A percentile compares a stretch with the other conserved stretches of the same genome.
Conservation (phyloP, 2,888 invertebrate genomes). For the Hydriomena furcata region DNA sequence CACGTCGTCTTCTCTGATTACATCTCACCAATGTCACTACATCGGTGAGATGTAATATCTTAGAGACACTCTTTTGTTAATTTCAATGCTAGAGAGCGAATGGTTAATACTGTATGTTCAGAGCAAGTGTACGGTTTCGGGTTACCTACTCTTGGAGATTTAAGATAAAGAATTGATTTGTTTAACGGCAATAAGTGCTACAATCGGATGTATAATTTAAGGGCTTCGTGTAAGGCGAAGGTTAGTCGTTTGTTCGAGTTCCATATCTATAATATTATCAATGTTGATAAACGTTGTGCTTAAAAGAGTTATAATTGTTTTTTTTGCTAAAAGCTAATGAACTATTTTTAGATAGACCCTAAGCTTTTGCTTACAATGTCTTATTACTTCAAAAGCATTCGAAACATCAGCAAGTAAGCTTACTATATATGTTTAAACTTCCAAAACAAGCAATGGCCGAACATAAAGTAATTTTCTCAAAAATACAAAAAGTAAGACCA, state of each 20-base stretch:
- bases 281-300: not conserved
- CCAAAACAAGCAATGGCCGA: conserved; percentile 57
- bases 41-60: conserved; percentile 83
- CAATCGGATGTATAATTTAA: conserved; percentile 70
- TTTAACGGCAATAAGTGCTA: conserved; percentile 77
- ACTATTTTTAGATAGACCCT: too few relatives aligned
- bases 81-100: conserved; percentile 78
- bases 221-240: conserved; percentile 53
- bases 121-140: conserved; percentile 80
- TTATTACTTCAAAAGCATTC: conserved; percentile 10
- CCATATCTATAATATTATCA: conserved; percentile 13
- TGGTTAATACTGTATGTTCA: conserved; percentile 76
- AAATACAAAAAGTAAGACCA: conserved; percentile 69
- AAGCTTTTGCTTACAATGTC: too few relatives aligned
- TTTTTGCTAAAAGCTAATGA: too few relatives aligned
- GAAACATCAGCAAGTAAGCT: not conserved
- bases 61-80: conserved; percentile 80
- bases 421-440: too few relatives aligned
- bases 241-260: conserved; percentile 27
- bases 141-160: conserved; percentile 81
- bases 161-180: conserved; percentile 79
- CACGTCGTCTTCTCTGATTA: conserved; percentile 84
- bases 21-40: conserved; percentile 83
- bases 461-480: conserved; percentile 58
- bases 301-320: too few relatives aligned